These are phyloP conservation scores for Drosophila tani DNA, from an alignment of 1,140 invertebrate species.

Conservation along the genomic window DNA sequence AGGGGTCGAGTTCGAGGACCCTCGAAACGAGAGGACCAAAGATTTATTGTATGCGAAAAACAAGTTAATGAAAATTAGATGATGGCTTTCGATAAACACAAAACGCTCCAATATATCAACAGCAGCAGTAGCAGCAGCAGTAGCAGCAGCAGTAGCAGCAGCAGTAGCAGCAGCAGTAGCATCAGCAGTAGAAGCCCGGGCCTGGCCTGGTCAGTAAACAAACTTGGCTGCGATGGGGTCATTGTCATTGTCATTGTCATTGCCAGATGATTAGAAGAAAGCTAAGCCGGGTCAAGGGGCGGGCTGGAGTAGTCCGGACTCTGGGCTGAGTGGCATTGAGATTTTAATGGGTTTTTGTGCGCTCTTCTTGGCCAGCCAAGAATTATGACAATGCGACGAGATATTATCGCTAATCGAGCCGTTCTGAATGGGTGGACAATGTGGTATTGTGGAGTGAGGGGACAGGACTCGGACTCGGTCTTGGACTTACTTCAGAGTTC, in stretches of 20 bases:
- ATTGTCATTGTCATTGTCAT: constrained; percentile 59
- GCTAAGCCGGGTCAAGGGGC: constrained; percentile 41
- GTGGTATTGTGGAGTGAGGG: constrained; percentile 1
- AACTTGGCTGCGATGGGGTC: constrained; percentile 45
- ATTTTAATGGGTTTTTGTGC: constrained; percentile 75
- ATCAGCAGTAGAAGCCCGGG: constrained; percentile 5
- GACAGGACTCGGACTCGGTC: not conserved
- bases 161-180: constrained; percentile 41
- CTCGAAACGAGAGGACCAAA: constrained; percentile 36
- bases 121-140: constrained; percentile 16
- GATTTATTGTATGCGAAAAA: constrained; percentile 69
- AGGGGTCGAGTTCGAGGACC: constrained; percentile 31
- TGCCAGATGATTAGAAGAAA: constrained; percentile 70
- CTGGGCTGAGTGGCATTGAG: constrained; percentile 49
- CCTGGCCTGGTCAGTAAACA: constrained; percentile 42
- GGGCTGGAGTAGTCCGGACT: not conserved
- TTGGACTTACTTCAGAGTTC: constrained; percentile 67
- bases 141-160: constrained; percentile 33
- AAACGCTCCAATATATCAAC: constrained; percentile 69
- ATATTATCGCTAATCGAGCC: constrained; percentile 78
- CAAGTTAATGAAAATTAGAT: constrained; percentile 81
- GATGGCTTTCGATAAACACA: constrained; percentile 77
- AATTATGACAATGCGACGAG: constrained; percentile 81
- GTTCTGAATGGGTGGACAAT: constrained; percentile 26
- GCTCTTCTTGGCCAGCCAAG: constrained; percentile 48